A percentile compares a stretch with the other conserved stretches of the same genome.
Conservation (phyloP, 2,888 invertebrate genomes). For the Blera fallax region DNA sequence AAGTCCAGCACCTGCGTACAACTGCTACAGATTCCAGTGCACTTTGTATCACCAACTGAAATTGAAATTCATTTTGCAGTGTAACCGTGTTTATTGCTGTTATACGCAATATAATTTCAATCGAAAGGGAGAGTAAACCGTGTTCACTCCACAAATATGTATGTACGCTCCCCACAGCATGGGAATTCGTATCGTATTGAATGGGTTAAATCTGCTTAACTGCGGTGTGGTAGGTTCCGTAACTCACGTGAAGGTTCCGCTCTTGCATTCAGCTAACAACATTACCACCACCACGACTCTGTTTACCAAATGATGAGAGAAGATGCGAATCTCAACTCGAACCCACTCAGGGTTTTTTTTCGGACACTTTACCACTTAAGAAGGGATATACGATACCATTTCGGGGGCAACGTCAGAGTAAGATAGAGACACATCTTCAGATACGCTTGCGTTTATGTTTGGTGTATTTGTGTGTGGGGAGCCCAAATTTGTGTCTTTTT, state of each 20-base stretch:
- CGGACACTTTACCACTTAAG: constrained; percentile 26
- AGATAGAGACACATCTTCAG: constrained; percentile 51
- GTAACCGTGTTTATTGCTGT: constrained; percentile 26
- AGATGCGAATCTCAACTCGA: constrained; percentile 63
- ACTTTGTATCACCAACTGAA: constrained; percentile 39
- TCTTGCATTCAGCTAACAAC: constrained; percentile 33
- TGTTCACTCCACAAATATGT: neutral
- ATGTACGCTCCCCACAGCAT: constrained; percentile 27
- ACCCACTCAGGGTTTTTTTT: constrained; percentile 25
- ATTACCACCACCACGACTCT: constrained; percentile 2
- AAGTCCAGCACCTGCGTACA: constrained; percentile 44
- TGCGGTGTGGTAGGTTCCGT: constrained; percentile 12
- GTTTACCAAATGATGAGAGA: constrained; percentile 28
- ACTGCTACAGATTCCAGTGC: constrained; percentile 31
- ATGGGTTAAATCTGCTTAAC: constrained; percentile 46
- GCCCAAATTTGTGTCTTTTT: constrained; percentile 48
- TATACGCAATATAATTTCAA: constrained; percentile 45
- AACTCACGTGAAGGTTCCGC: constrained; percentile 49
- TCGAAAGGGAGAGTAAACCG: constrained; percentile 67
- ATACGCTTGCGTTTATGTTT: neutral
- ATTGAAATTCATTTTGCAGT: constrained; percentile 48
- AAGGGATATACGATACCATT: constrained; percentile 49
- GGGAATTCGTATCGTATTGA: constrained; percentile 17
- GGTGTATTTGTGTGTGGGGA: constrained; percentile 12
- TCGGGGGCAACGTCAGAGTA: constrained; percentile 41